Evolutionary conservation across 2,797 vertebrate genomes (phyloP).

Genomic region (Babyrousa celebensis): DNA sequence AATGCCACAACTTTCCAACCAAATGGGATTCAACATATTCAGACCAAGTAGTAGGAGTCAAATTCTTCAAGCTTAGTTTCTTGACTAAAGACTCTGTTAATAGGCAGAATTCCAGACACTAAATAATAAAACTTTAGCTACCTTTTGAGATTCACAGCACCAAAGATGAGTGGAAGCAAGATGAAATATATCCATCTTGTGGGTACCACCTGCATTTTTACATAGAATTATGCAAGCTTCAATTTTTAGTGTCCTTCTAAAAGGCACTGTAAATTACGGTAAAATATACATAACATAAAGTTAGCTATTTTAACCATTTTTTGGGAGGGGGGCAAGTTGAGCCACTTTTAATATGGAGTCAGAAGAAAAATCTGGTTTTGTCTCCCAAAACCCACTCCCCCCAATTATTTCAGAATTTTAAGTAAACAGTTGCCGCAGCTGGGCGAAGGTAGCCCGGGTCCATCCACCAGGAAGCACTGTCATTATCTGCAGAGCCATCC

Average conservation of each 20-base stretch:
- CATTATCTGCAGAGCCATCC: too few relatives aligned
- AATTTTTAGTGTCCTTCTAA: neutral
- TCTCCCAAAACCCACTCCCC: too few relatives aligned
- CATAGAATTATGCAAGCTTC: conserved; percentile 1
- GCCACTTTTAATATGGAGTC: too few relatives aligned
- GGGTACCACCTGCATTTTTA: conserved; percentile 58
- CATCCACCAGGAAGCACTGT: too few relatives aligned
- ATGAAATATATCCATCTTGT: conserved; percentile 54
- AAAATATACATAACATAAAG: neutral
- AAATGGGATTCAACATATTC: neutral
- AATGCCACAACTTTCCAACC: neutral
- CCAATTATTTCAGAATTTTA: too few relatives aligned
- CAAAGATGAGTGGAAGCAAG: conserved; percentile 59
- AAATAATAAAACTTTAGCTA: conserved; percentile 80
- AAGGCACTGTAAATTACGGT: neutral
- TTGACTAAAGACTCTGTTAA: neutral
- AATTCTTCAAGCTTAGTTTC: neutral
- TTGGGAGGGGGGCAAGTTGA: too few relatives aligned
- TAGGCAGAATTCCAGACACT: conserved; percentile 79
- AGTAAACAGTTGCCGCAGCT: too few relatives aligned
- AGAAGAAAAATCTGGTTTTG: too few relatives aligned
- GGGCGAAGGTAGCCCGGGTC: too few relatives aligned
- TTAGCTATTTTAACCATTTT: neutral
- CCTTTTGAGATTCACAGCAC: conserved; percentile 79
- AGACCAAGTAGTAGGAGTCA: neutral